A percentile compares a stretch with the other conserved stretches of the same genome.
Evolutionary conservation across 2,888 invertebrate species (phyloP).

Genomic region (Oithona nana): DNA sequence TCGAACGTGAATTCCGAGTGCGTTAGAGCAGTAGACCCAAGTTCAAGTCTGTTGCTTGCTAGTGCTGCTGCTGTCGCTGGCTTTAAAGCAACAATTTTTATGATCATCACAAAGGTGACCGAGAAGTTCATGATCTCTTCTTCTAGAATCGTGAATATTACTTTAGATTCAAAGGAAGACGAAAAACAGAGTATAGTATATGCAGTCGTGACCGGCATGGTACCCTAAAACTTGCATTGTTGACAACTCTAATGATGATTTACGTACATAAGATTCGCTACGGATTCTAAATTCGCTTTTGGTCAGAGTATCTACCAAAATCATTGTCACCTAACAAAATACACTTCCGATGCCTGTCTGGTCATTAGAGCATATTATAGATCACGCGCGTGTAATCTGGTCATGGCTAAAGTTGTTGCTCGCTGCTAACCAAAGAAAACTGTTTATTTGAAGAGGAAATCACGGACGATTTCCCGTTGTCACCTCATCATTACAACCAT

Average conservation of each 20-base stretch:
- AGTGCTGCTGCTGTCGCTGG: not conserved
- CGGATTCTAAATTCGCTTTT: no score
- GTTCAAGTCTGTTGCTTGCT: no score
- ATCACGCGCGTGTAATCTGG: not conserved
- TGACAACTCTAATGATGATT: not conserved
- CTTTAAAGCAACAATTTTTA: not conserved
- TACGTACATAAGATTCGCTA: not conserved
- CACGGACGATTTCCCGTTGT: no score
- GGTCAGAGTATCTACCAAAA: not conserved
- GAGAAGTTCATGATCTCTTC: not conserved
- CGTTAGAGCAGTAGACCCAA: no score
- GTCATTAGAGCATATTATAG: not conserved
- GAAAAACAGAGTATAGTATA: not conserved
- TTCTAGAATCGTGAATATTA: not conserved
- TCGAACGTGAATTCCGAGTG: not conserved
- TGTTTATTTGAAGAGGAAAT: no score
- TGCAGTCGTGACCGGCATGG: no score
- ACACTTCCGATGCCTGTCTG: not conserved
- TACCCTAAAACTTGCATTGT: not conserved
- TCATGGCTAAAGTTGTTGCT: not conserved
- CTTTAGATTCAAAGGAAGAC: not conserved
- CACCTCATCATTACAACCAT: no score
- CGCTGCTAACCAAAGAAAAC: no score
- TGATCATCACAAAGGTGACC: not conserved
- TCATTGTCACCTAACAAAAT: no score